Percentiles rank a stretch among this genome's conserved stretches.
Evolutionary conservation across 2,888 invertebrate genomes (phyloP).

Genomic region (Xylota segnis): DNA sequence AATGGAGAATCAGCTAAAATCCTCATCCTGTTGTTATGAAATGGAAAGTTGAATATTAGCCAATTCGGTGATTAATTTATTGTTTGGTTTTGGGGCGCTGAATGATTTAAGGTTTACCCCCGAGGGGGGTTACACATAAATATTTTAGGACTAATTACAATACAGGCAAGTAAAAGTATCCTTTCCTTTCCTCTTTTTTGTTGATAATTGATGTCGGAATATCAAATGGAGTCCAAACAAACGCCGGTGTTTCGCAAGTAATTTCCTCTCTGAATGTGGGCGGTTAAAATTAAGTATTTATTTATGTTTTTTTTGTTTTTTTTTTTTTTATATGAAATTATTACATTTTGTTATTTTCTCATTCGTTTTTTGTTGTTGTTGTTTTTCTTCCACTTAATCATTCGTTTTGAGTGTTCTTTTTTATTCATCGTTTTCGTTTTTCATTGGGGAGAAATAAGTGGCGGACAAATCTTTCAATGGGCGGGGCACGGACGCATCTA

Average conservation of each 20-base stretch:
- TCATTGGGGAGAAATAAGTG: slow-evolving; percentile 64
- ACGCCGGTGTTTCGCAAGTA: slow-evolving; percentile 34
- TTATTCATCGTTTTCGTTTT: slow-evolving; percentile 40
- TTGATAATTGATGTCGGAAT: slow-evolving; percentile 58
- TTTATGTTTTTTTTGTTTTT: slow-evolving; percentile 61
- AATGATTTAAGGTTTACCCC: slow-evolving; percentile 41
- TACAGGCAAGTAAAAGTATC: slow-evolving; percentile 3
- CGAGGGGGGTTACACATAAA: neutral
- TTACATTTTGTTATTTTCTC: slow-evolving; percentile 44
- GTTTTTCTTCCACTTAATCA: slow-evolving; percentile 74
- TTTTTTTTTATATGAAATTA: slow-evolving; percentile 55
- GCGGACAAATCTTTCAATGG: slow-evolving; percentile 66
- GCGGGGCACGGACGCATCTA: slow-evolving; percentile 45
- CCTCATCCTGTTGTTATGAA: slow-evolving; percentile 52
- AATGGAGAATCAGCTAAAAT: slow-evolving; percentile 44
- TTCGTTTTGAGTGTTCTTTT: slow-evolving; percentile 59
- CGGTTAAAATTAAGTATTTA: slow-evolving; percentile 10
- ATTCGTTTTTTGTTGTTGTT: slow-evolving; percentile 28
- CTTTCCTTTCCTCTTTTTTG: neutral
- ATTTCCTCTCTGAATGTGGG: slow-evolving; percentile 34
- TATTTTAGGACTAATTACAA: slow-evolving; percentile 6
- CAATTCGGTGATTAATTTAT: slow-evolving; percentile 74
- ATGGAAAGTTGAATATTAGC: slow-evolving; percentile 75
- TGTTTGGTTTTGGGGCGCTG: slow-evolving; percentile 37
- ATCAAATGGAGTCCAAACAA: slow-evolving; percentile 56